phyloP scores from a whole-genome alignment of 2,888 invertebrate species.

The Lepidochitona cinerea region DNA sequence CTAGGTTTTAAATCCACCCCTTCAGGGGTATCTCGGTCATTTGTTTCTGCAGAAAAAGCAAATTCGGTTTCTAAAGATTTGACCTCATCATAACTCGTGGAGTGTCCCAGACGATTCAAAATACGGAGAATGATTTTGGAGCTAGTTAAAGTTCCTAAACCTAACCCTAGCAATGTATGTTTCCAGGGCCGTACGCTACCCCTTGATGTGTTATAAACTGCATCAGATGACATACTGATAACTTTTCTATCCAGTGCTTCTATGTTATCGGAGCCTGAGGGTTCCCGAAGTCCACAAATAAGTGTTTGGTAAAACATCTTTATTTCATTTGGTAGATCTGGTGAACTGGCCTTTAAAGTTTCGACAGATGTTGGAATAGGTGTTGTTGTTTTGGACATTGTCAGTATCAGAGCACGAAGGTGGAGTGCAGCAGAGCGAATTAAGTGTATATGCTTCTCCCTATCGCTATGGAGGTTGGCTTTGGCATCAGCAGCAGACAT shows the following conservation, averaged over 20 bases:
- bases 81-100: too few species aligned
- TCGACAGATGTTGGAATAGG: slow-evolving; percentile 5
- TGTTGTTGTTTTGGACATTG: slow-evolving; percentile 7
- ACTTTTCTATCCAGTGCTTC: slow-evolving; percentile 12
- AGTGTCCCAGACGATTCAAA: too few species aligned
- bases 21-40: slow-evolving; percentile 7
- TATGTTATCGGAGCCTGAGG: not conserved
- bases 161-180: too few species aligned
- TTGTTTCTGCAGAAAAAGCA: slow-evolving; percentile 11
- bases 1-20: too few species aligned
- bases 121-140: too few species aligned
- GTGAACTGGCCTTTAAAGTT: slow-evolving; percentile 4
- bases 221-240: slow-evolving; percentile 21
- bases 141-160: too few species aligned
- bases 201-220: slow-evolving; percentile 17
- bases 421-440: slow-evolving; percentile 4
- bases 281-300: not conserved
- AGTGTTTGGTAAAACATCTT: slow-evolving; percentile 5
- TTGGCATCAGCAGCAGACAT: not conserved
- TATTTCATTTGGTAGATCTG: not conserved
- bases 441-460: not conserved
- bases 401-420: not conserved
- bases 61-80: too few species aligned
- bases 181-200: slow-evolving; percentile 20
- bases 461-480: not conserved